phyloP scores from a whole-genome alignment of 2,888 invertebrate species.

The Stenolophus ochropezus region DNA sequence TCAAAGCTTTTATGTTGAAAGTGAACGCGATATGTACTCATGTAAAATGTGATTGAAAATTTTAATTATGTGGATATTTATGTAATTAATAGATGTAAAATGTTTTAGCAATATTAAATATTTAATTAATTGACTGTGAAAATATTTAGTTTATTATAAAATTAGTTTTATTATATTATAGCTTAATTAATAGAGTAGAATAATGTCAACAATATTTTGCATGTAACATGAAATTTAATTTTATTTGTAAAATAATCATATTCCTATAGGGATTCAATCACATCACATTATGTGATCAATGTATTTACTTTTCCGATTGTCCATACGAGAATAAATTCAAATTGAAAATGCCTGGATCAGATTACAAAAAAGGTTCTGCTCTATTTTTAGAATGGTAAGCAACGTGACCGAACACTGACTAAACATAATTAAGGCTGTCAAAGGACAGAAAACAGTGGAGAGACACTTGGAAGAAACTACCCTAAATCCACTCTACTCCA shows the following conservation, averaged over 20 bases:
- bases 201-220: constrained; percentile 37
- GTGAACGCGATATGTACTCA: background rate
- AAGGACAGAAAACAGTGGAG: too few species aligned
- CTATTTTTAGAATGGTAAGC: too few species aligned
- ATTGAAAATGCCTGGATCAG: background rate
- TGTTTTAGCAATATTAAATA: constrained; percentile 32
- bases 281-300: constrained; percentile 26
- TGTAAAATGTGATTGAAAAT: constrained; percentile 17
- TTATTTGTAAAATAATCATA: constrained; percentile 31
- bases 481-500: too few species aligned
- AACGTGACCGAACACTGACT: too few species aligned
- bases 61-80: constrained; percentile 28
- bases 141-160: constrained; percentile 44
- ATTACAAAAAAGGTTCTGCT: too few species aligned
- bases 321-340: constrained; percentile 3
- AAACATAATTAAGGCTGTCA: too few species aligned
- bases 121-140: constrained; percentile 47
- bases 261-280: constrained; percentile 12
- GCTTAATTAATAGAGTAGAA: constrained; percentile 31
- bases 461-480: too few species aligned
- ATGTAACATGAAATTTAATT: constrained; percentile 31
- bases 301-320: constrained; percentile 15
- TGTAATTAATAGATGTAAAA: constrained; percentile 36
- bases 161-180: constrained; percentile 45
- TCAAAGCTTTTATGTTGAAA: background rate